Conservation (phyloP, 2,113 vertebrate species). For the Oryzias curvinotus region DNA sequence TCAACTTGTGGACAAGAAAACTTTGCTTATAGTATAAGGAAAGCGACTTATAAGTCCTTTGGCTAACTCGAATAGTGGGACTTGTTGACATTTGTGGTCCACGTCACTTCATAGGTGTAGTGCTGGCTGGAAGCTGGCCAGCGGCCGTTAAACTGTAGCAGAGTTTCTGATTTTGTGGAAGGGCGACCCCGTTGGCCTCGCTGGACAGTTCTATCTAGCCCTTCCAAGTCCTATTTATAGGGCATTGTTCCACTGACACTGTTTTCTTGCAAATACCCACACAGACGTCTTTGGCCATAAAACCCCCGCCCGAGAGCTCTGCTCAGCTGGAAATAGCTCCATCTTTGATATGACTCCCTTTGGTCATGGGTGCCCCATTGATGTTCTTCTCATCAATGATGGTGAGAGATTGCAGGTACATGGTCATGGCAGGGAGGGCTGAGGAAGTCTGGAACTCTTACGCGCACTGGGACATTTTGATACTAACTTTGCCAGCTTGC, state of each 20-base stretch:
- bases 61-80: too few species aligned
- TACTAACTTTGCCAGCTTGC: not conserved
- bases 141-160: slow-evolving; percentile 47
- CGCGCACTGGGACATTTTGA: not conserved
- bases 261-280: slow-evolving; percentile 51
- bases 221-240: slow-evolving; percentile 68
- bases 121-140: slow-evolving; percentile 31
- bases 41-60: too few species aligned
- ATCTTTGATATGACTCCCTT: slow-evolving; percentile 6
- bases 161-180: slow-evolving; percentile 54
- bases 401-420: not conserved
- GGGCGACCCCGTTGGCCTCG: slow-evolving; percentile 67
- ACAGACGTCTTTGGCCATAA: slow-evolving; percentile 30
- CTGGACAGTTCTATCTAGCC: slow-evolving; percentile 60
- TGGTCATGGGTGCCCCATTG: slow-evolving; percentile 7
- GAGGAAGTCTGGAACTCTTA: too few species aligned
- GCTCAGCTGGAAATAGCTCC: slow-evolving; percentile 31
- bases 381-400: not conserved
- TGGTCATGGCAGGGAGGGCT: not conserved
- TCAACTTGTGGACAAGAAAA: too few species aligned
- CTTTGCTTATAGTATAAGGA: too few species aligned
- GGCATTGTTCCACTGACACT: slow-evolving; percentile 72
- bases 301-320: slow-evolving; percentile 6
- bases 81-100: not conserved
- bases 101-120: slow-evolving; percentile 9